Base-by-base conservation (phyloP, 2,888 invertebrate species). In the Erpobdella octoculata region DNA sequence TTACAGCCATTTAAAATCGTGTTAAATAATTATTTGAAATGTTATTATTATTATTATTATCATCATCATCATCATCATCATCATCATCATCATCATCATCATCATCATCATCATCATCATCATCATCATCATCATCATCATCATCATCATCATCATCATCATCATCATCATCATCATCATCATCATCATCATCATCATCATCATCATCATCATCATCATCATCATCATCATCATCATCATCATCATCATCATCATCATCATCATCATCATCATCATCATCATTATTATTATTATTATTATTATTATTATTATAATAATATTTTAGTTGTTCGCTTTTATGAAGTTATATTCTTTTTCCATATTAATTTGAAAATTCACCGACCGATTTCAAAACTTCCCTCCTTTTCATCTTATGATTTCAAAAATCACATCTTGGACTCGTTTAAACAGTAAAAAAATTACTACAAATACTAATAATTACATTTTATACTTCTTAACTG, bases 171-270 rank as follows among this genome's bases (percentile, higher is more conserved):
- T 36, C 62, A 37, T 70, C 62, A 70, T 61, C 70, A 61, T 37
- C 62, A 61, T 33, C 70, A 70, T 61, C 62, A 37, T 61, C 70
- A 37, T 61, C 70, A 38, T 62, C 70, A 41, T 38, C 62, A 62
- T 35, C 46, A 62, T 33, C 62, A 38, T 35, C 64, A 64, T 64
- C 64, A 31, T 35, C 64, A 64, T 33, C 62, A 41, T 41, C 41
- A n/a, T n/a, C n/a, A 41, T 41, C 18, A 41, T 41, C 9, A 41
- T 12, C 41, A 18, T 12, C 9, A 53, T 53, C 53, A 53, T 53
- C n/a, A 53, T 53, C 53, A 53, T 53, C 12, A 53, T n/a, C 53
- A 8, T 12, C 53, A 53, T 9, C 5, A 9, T 53, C 53, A 46
- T n/a, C 53, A 1, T 9, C 53, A 53, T 9, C 1, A n/a, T 9